phyloP scores from a whole-genome alignment of 2,113 vertebrate genomes.

The Rostratula benghalensis region DNA sequence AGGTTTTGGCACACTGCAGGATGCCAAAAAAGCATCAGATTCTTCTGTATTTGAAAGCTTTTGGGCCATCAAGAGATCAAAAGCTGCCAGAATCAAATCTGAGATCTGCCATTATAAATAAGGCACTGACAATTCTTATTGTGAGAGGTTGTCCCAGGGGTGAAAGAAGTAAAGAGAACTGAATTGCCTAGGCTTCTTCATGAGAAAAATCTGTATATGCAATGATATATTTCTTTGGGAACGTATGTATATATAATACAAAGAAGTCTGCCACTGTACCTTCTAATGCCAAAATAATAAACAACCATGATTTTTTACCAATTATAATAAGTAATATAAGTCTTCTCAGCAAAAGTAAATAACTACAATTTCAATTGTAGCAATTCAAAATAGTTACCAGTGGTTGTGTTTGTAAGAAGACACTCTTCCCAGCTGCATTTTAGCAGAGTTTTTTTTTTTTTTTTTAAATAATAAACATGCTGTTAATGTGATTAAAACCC shows the following conservation, averaged over 20 bases:
- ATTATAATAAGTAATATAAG: background rate
- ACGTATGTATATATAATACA: background rate
- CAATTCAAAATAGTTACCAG: background rate
- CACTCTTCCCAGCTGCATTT: background rate
- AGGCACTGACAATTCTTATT: slow-evolving; percentile 72
- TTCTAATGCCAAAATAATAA: background rate
- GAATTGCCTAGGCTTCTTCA: slow-evolving; percentile 15
- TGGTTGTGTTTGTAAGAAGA: background rate
- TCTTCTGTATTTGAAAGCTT: slow-evolving; percentile 69
- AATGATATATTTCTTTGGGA: background rate
- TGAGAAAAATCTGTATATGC: slow-evolving; percentile 16
- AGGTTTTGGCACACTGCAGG: slow-evolving; percentile 63
- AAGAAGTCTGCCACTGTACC: background rate
- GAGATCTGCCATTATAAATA: slow-evolving; percentile 81
- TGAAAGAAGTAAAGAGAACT: slow-evolving; percentile 37
- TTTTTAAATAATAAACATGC: background rate
- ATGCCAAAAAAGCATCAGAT: slow-evolving; percentile 69
- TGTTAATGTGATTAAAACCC: slow-evolving; percentile 37
- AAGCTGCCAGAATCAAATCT: slow-evolving; percentile 82
- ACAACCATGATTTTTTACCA: background rate
- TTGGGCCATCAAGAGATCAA: slow-evolving; percentile 82
- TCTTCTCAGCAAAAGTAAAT: background rate
- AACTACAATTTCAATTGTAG: no score
- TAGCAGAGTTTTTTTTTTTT: background rate
- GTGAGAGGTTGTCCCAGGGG: slow-evolving; percentile 55